Conservation (phyloP, 2,113 vertebrate species). For the Trematomus loennbergii region DNA sequence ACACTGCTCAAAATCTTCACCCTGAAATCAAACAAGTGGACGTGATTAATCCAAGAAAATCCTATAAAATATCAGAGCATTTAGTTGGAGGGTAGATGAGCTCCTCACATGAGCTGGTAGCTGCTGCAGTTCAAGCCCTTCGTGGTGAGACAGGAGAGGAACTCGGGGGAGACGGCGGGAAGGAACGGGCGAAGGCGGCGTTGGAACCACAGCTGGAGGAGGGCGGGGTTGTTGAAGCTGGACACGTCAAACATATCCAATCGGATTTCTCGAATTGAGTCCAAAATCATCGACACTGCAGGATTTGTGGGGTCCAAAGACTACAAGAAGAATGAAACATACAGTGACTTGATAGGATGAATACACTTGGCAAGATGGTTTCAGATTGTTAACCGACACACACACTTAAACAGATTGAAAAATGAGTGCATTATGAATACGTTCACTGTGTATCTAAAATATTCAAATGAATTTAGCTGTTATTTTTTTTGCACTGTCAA, state of each 20-base stretch:
- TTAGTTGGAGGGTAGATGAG: background rate
- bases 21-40: conserved; percentile 33
- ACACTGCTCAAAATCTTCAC: conserved; percentile 60
- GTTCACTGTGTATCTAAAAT: no score
- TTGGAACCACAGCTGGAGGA: conserved; percentile 76
- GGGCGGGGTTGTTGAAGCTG: conserved; percentile 26
- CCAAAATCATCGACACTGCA: conserved; percentile 60
- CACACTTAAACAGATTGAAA: no score
- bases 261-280: conserved; percentile 72
- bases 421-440: no score
- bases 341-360: background rate
- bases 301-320: conserved; percentile 49
- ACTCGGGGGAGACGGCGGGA: conserved; percentile 55
- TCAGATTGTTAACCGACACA: no score
- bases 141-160: conserved; percentile 73
- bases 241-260: conserved; percentile 57
- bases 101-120: conserved; percentile 78
- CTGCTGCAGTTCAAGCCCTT: conserved; percentile 67
- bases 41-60: background rate
- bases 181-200: conserved; percentile 73
- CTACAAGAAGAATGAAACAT: conserved; percentile 33
- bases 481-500: no score
- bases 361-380: no score
- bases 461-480: no score
- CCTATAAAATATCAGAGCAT: no score